Evolutionary conservation across 2,888 invertebrate genomes (phyloP).

Genomic region (Lepidonotus clava): DNA sequence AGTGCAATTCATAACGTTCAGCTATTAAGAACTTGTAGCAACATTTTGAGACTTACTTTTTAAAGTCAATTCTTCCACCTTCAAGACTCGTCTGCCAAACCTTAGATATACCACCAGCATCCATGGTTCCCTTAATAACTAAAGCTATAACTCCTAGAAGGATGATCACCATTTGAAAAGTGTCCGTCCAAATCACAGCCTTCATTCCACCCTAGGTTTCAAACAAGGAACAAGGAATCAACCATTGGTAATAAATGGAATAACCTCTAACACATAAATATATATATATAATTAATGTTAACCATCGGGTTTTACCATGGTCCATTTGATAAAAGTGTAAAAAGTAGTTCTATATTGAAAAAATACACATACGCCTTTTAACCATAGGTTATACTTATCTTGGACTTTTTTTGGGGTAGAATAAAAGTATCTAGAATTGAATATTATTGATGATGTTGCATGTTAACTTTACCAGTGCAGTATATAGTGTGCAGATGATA

Average conservation of each 20-base stretch:
- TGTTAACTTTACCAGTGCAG: slow-evolving; percentile 77
- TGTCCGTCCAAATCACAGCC: slow-evolving; percentile 78
- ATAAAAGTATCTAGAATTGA: too few species aligned
- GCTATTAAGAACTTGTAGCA: too few species aligned
- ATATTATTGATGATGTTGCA: not conserved
- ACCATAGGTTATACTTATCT: too few species aligned
- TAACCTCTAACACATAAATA: too few species aligned
- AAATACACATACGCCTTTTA: too few species aligned
- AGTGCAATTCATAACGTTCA: too few species aligned
- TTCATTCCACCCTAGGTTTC: slow-evolving; percentile 79
- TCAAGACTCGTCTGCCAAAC: slow-evolving; percentile 58
- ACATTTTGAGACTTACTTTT: slow-evolving; percentile 63
- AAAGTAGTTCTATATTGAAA: too few species aligned
- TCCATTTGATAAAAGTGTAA: too few species aligned
- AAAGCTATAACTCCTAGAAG: slow-evolving; percentile 70
- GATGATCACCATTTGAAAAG: slow-evolving; percentile 77
- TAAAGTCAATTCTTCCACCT: slow-evolving; percentile 60
- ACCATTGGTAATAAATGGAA: not conserved
- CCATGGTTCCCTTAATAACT: slow-evolving; percentile 65
- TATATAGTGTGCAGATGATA: slow-evolving; percentile 80
- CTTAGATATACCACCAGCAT: slow-evolving; percentile 54
- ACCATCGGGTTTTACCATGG: too few species aligned
- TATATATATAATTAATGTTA: too few species aligned
- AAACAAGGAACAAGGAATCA: not conserved
- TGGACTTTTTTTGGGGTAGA: too few species aligned